Percentiles rank a stretch among this genome's conserved stretches.
Conservation (phyloP, 2,888 invertebrate species). For the Lycocerus yunnanus region DNA sequence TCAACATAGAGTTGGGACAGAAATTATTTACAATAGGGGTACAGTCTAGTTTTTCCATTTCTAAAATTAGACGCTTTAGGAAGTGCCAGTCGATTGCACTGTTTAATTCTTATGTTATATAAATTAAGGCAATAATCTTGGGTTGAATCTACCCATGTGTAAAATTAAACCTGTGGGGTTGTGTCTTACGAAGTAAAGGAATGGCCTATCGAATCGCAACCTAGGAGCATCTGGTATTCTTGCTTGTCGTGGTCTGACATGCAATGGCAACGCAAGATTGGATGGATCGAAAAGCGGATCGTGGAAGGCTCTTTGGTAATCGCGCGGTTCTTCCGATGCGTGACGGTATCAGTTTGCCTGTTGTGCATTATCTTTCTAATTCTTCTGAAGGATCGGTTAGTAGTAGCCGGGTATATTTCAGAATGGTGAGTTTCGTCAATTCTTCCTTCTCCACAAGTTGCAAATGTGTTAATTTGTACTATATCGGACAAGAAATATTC, state of each 20-base stretch:
- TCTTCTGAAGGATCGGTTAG: conserved; percentile 48
- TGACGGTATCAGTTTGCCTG: conserved; percentile 36
- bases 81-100: background rate
- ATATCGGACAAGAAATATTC: conserved; percentile 84
- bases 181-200: conserved; percentile 86
- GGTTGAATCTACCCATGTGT: conserved; percentile 87
- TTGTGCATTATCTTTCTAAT: conserved; percentile 47
- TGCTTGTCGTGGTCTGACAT: conserved; percentile 73
- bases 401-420: conserved; percentile 79
- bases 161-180: conserved; percentile 90
- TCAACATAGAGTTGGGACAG: background rate
- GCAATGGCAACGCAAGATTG: conserved; percentile 64
- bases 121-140: conserved; percentile 69
- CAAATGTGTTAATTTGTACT: conserved; percentile 82
- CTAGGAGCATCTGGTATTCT: conserved; percentile 72
- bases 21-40: conserved; percentile 12
- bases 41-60: background rate
- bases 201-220: conserved; percentile 84
- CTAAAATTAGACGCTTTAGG: background rate
- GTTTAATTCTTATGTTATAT: background rate
- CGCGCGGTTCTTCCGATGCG: conserved; percentile 59
- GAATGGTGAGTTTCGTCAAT: conserved; percentile 77
- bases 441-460: conserved; percentile 77
- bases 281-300: conserved; percentile 65
- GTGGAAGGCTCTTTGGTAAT: conserved; percentile 71